A percentile compares a stretch with the other conserved stretches of the same genome.
Conservation (phyloP, 2,797 vertebrate genomes). For the Austrolebias charrua region DNA sequence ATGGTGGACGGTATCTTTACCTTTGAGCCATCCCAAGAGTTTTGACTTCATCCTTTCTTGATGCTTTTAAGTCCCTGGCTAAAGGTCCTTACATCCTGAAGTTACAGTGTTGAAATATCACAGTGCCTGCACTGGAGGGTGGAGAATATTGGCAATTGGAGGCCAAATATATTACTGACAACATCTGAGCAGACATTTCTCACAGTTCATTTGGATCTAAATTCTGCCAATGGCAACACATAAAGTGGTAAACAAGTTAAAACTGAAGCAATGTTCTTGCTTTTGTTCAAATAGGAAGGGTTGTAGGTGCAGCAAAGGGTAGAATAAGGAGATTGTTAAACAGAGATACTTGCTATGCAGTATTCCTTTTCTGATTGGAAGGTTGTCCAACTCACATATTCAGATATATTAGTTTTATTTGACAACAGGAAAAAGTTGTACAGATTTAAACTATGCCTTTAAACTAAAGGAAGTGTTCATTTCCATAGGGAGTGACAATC, state of each 20-base stretch:
- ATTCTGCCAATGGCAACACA: conserved; percentile 50
- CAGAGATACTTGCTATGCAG: conserved; percentile 40
- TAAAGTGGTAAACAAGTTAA: conserved; percentile 52
- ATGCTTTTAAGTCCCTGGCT: conserved; percentile 39
- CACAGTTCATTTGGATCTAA: conserved; percentile 53
- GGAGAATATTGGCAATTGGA: conserved; percentile 59
- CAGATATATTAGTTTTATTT: conserved; percentile 21
- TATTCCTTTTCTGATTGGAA: conserved; percentile 38
- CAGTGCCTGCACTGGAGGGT: conserved; percentile 48
- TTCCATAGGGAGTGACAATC: conserved; percentile 16
- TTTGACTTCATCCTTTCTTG: conserved; percentile 53
- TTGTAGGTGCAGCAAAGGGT: conserved; percentile 33
- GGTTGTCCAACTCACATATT: conserved; percentile 15
- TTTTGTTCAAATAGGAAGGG: conserved; percentile 23
- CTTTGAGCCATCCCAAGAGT: conserved; percentile 48
- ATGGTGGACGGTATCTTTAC: conserved; percentile 31
- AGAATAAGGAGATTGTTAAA: conserved; percentile 41
- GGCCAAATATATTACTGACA: conserved; percentile 65
- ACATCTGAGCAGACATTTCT: conserved; percentile 64
- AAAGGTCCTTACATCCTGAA: conserved; percentile 58
- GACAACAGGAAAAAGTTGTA: conserved; percentile 12
- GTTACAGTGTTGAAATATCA: conserved; percentile 45
- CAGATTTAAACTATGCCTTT: conserved; percentile 29
- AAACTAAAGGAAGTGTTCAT: conserved; percentile 12
- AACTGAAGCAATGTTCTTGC: conserved; percentile 49